A percentile compares a stretch with the other conserved stretches of the same genome.
Evolutionary conservation across 2,888 invertebrate genomes (phyloP).

Genomic region (Zygogramma bicolorata): DNA sequence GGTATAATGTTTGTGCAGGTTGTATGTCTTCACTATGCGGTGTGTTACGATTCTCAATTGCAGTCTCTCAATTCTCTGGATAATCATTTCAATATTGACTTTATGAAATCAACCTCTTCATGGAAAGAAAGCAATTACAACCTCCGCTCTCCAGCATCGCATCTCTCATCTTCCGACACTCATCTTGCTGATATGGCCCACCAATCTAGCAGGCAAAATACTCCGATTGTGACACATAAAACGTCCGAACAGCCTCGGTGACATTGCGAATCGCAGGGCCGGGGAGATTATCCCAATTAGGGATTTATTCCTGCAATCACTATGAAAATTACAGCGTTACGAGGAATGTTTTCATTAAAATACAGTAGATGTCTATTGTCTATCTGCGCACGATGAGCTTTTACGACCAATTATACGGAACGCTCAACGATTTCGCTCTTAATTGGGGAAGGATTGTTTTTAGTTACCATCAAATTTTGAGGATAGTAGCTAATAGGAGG

Average conservation of each 20-base stretch:
- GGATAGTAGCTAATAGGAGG: constrained; percentile 28
- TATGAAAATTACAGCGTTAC: constrained; percentile 47
- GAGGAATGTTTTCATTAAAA: constrained; percentile 50
- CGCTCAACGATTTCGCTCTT: constrained; percentile 56
- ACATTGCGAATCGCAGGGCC: constrained; percentile 18
- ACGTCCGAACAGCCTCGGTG: constrained; percentile 11
- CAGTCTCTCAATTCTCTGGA: no score
- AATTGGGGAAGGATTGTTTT: constrained; percentile 55
- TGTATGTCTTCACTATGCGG: no score
- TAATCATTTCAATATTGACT: no score
- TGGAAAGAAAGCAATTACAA: no score
- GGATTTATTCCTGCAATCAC: constrained; percentile 50
- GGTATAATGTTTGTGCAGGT: no score
- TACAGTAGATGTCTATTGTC: constrained; percentile 44
- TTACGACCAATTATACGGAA: constrained; percentile 58
- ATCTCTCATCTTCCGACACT: neutral
- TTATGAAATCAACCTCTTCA: no score
- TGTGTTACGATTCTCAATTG: no score
- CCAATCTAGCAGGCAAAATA: neutral
- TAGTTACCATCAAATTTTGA: constrained; percentile 36
- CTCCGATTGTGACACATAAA: constrained; percentile 1
- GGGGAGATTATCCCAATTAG: constrained; percentile 52
- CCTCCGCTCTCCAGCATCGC: no score
- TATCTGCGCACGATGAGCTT: constrained; percentile 39
- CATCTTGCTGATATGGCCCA: neutral